Evolutionary conservation across 2,888 invertebrate genomes (phyloP).

Genomic region (Pristionchus entomophagus): DNA sequence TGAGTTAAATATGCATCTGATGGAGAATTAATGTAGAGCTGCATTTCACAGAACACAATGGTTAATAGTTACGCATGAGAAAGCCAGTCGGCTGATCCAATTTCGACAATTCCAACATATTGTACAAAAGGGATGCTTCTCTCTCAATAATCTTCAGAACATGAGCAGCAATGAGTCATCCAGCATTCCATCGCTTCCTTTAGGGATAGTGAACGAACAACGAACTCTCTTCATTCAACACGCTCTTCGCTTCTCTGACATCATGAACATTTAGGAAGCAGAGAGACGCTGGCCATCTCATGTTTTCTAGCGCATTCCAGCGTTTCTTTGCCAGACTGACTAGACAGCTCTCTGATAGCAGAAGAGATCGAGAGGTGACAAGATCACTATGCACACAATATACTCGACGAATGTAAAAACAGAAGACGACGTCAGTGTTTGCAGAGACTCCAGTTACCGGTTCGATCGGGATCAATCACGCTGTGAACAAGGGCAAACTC

Average conservation of each 20-base stretch:
- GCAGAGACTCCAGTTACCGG: neutral
- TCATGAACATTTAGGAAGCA: too few species aligned
- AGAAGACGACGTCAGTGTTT: neutral
- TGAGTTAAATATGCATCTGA: too few species aligned
- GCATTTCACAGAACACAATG: too few species aligned
- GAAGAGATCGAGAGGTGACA: neutral
- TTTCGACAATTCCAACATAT: too few species aligned
- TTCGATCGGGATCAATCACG: neutral
- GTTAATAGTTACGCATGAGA: too few species aligned
- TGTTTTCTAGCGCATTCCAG: neutral
- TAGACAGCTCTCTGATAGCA: neutral
- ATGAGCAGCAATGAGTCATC: too few species aligned
- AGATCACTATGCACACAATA: conserved; percentile 7
- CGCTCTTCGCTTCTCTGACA: neutral
- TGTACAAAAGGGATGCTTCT: too few species aligned
- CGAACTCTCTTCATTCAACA: neutral
- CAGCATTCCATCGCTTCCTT: too few species aligned
- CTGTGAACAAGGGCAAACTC: neutral
- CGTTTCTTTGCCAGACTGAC: neutral
- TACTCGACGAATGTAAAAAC: neutral
- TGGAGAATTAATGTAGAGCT: too few species aligned
- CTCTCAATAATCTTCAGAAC: too few species aligned
- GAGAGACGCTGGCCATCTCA: neutral
- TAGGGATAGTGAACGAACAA: neutral
- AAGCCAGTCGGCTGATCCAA: too few species aligned